A percentile compares a stretch with the other conserved stretches of the same genome.
Conservation (phyloP, 1,140 invertebrate genomes). For the Trigoniulus corallinus region DNA sequence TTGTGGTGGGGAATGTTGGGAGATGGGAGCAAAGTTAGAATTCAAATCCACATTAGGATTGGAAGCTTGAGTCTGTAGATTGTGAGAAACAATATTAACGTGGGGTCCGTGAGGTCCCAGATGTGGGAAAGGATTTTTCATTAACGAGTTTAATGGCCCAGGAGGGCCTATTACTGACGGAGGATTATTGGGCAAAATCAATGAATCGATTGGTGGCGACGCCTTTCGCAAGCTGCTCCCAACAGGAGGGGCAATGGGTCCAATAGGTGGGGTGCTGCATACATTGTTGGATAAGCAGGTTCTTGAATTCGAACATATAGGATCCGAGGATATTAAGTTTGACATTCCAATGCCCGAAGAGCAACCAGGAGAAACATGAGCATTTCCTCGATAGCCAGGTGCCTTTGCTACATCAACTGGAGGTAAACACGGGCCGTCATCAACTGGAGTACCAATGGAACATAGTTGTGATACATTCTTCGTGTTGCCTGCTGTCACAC, state of each 20-base stretch:
- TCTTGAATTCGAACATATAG: conserved; percentile 5
- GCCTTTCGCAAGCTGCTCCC: conserved; percentile 5
- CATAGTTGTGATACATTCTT: conserved; percentile 17
- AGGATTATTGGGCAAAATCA: conserved; percentile 1
- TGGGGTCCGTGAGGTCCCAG: conserved; percentile 18
- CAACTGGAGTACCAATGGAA: conserved; percentile 19
- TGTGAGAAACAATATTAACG: conserved; percentile 20
- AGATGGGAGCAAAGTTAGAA: conserved; percentile 10
- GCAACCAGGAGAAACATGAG: conserved; percentile 44
- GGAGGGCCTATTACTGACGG: not conserved
- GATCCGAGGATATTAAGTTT: conserved; percentile 14
- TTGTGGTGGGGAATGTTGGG: not conserved
- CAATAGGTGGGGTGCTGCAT: conserved; percentile 16
- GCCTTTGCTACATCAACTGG: conserved; percentile 60
- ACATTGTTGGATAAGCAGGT: conserved; percentile 11
- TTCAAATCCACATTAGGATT: conserved; percentile 21
- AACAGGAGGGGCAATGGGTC: conserved; percentile 7
- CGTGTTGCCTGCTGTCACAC: conserved; percentile 43
- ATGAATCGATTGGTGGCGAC: not conserved
- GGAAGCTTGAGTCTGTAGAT: no score
- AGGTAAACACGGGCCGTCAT: conserved; percentile 32
- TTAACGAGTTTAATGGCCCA: conserved; percentile 2
- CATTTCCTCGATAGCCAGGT: conserved; percentile 51
- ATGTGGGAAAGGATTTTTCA: not conserved
- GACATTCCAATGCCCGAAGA: conserved; percentile 13